Percentiles rank a stretch among this genome's conserved stretches.
Evolutionary conservation across 2,888 invertebrate genomes (phyloP).

Genomic region (Ceratothoa steindachneri): DNA sequence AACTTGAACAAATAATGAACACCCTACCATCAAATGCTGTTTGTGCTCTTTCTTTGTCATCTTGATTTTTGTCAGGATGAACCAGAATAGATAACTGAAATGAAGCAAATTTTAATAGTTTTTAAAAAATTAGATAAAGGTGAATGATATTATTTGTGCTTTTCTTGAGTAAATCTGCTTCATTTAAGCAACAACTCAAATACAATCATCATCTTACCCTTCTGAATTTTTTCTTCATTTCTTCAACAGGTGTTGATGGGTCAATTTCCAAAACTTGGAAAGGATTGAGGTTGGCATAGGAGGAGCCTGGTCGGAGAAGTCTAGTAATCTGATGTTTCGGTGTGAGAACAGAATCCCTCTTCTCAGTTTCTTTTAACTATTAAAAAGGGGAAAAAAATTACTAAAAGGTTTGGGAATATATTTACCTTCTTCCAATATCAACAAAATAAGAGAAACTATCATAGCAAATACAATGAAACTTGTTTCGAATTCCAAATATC

Average conservation of each 20-base stretch:
- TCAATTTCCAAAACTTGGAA: constrained; percentile 88
- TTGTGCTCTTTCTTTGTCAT: constrained; percentile 90
- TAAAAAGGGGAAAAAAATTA: constrained; percentile 46
- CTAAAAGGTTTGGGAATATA: no score
- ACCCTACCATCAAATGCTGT: constrained; percentile 48
- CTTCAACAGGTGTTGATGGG: constrained; percentile 80
- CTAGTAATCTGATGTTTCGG: constrained; percentile 96
- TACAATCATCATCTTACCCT: no score
- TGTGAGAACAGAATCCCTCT: constrained; percentile 92
- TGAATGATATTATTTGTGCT: no score
- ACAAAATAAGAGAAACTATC: no score
- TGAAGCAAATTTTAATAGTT: constrained; percentile 22
- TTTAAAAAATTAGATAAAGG: neutral
- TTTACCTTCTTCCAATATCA: no score
- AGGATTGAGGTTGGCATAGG: constrained; percentile 96
- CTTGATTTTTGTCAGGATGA: constrained; percentile 98
- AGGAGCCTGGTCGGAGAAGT: constrained; percentile 89
- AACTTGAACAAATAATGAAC: neutral
- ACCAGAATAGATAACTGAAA: constrained; percentile 82
- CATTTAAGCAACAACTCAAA: no score
- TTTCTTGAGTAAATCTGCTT: no score
- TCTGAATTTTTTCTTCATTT: constrained; percentile 93
- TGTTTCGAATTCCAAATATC: no score
- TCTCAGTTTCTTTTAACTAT: constrained; percentile 97
- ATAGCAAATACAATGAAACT: no score